These are phyloP conservation scores for Sorex maritimensis DNA, from an alignment of 2,797 vertebrate genomes.

Conservation along the genomic window DNA sequence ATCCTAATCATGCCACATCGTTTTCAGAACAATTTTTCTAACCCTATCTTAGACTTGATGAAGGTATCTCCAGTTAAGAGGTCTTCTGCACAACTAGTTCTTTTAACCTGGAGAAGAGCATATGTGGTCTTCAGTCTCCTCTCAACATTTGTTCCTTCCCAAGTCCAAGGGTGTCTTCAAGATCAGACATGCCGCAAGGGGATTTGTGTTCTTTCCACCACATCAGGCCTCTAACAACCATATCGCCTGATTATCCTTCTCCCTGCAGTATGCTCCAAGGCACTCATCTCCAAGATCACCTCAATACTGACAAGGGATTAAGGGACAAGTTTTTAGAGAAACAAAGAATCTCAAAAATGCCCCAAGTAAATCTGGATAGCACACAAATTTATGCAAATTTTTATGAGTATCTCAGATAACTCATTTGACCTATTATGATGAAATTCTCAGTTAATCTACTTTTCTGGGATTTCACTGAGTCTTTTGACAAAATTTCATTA, in stretches of 20 bases:
- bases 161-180: conserved; percentile 67
- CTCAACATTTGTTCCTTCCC: not conserved
- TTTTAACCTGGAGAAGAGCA: not conserved
- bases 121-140: not conserved
- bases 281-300: not conserved
- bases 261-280: not conserved
- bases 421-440: not conserved
- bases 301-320: not conserved
- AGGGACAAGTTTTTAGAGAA: not conserved
- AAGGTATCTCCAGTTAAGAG: not conserved
- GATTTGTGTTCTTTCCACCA: conserved; percentile 54
- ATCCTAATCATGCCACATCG: not conserved
- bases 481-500: conserved; percentile 66
- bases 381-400: not conserved
- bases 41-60: not conserved
- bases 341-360: not conserved
- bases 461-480: conserved; percentile 17
- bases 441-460: conserved; percentile 7
- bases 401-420: not conserved
- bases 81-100: not conserved
- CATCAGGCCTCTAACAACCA: conserved; percentile 57
- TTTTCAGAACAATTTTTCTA: conserved; percentile 20
- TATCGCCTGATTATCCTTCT: conserved; percentile 37
- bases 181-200: conserved; percentile 60
- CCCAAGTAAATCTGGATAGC: not conserved